A percentile compares a stretch with the other conserved stretches of the same genome.
These are phyloP conservation scores for Anisognathus igniventris DNA, from an alignment of 2,797 vertebrate species.

Conservation along the genomic window DNA sequence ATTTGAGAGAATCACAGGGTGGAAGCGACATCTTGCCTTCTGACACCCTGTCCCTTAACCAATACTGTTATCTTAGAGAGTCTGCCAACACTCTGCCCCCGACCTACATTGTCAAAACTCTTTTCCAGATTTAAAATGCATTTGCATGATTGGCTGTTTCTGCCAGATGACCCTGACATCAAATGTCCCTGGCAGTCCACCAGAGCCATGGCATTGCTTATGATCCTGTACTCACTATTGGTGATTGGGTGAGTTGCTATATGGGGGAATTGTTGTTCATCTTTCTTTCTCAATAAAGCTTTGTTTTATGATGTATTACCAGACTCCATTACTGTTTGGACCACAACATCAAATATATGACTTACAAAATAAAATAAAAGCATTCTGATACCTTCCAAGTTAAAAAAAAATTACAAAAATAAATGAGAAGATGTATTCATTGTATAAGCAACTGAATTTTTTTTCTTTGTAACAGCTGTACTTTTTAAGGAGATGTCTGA, in stretches of 20 bases:
- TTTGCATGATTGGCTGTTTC: not conserved
- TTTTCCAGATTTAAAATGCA: not conserved
- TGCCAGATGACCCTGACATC: not conserved
- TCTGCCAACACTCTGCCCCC: not conserved
- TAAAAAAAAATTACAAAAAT: not conserved
- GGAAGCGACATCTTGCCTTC: not conserved
- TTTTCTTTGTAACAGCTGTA: not conserved
- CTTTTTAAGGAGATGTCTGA: not conserved
- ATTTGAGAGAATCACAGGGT: not conserved
- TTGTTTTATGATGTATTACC: not conserved
- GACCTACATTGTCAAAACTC: not conserved
- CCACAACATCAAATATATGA: not conserved
- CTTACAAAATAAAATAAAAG: not conserved
- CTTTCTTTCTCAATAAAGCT: not conserved
- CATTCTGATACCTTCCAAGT: not conserved
- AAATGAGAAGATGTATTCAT: not conserved
- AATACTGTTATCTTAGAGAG: not conserved
- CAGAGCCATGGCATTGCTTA: not conserved
- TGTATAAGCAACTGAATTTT: not conserved
- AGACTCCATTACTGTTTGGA: not conserved
- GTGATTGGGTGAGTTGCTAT: not conserved
- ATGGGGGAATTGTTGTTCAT: not conserved
- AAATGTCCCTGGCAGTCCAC: not conserved
- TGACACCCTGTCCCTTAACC: not conserved
- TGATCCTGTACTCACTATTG: not conserved